Evolutionary conservation across 2,797 vertebrate species (phyloP).

Genomic region (Cirrhinus mrigala): DNA sequence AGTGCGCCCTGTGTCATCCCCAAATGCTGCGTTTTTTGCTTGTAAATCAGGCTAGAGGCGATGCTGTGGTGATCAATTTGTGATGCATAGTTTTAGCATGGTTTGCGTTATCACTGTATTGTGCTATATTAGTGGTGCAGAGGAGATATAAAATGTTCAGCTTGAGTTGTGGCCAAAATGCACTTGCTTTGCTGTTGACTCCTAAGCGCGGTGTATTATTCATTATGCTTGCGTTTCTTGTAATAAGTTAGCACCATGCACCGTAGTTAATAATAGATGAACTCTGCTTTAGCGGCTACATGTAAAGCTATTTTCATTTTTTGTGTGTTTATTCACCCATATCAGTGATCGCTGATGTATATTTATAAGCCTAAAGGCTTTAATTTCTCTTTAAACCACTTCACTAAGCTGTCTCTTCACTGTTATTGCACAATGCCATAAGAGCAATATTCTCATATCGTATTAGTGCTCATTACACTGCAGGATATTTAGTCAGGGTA

Average conservation of each 20-base stretch:
- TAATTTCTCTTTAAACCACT: not conserved
- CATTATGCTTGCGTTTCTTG: not conserved
- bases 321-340: not conserved
- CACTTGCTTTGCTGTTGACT: not conserved
- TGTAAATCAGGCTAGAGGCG: not conserved
- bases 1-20: not conserved
- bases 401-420: not conserved
- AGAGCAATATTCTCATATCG: not conserved
- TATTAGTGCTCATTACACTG: not conserved
- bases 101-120: not conserved
- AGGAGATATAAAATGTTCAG: not conserved
- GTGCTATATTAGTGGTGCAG: not conserved
- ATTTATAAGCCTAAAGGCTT: not conserved
- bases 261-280: conserved; percentile 14
- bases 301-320: not conserved
- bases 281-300: not conserved
- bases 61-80: not conserved
- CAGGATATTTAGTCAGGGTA: not conserved
- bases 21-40: not conserved
- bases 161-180: not conserved
- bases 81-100: not conserved
- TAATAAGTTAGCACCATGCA: not conserved
- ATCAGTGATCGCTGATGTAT: not conserved
- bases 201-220: not conserved
- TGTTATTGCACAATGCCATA: not conserved